Conservation (phyloP, 2,888 invertebrate genomes). For the Notocelia uddmanniana region DNA sequence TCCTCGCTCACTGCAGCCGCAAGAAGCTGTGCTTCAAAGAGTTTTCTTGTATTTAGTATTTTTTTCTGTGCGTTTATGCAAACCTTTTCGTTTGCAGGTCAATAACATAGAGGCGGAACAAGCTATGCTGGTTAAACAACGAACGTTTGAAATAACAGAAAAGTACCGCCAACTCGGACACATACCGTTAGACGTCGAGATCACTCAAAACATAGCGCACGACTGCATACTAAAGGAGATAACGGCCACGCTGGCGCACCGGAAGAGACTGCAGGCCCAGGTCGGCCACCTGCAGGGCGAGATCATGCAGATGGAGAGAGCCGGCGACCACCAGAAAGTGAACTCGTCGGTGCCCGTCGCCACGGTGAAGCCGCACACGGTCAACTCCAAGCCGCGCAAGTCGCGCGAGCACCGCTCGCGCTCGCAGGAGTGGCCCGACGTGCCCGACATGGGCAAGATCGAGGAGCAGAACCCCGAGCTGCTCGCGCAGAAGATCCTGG, state of each 20-base stretch:
- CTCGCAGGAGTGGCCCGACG: constrained; percentile 96
- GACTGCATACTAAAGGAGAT: constrained; percentile 95
- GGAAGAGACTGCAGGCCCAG: constrained; percentile 94
- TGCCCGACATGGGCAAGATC: constrained; percentile 95
- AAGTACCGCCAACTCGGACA: constrained; percentile 87
- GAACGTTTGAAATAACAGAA: constrained; percentile 91
- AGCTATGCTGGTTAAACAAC: constrained; percentile 88
- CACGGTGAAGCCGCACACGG: constrained; percentile 77
- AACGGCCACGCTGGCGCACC: constrained; percentile 92
- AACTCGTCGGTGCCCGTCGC: constrained; percentile 72
- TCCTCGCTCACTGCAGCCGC: background rate
- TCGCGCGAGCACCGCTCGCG: constrained; percentile 91
- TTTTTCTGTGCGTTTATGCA: background rate
- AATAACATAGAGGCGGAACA: constrained; percentile 91
- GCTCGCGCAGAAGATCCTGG: constrained; percentile 94
- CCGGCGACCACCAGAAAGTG: constrained; percentile 87
- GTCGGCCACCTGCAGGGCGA: constrained; percentile 92
- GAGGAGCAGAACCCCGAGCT: constrained; percentile 97
- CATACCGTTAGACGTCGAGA: constrained; percentile 83
- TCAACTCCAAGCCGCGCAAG: constrained; percentile 75
- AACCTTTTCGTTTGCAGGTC: constrained; percentile 71
- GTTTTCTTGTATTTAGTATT: background rate
- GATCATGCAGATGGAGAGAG: constrained; percentile 90
- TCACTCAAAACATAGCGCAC: constrained; percentile 90
- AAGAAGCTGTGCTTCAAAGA: background rate